Conservation (phyloP, 2,113 vertebrate genomes). For the Lasiurus borealis region DNA sequence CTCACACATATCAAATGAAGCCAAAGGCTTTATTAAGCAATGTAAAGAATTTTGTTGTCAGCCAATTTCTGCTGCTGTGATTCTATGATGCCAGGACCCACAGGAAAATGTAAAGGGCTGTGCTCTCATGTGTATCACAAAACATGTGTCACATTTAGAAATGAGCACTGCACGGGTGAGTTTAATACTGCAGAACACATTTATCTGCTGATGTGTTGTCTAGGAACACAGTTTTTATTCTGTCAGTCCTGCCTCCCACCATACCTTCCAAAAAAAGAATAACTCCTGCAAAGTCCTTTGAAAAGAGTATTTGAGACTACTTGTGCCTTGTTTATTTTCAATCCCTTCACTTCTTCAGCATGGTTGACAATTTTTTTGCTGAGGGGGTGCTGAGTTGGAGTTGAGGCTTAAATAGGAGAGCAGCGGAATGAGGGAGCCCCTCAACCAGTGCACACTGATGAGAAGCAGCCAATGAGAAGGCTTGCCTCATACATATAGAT, state of each 20-base stretch:
- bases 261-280: background rate
- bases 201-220: background rate
- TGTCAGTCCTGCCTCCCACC: background rate
- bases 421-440: background rate
- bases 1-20: conserved; percentile 31
- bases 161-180: background rate
- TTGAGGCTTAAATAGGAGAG: background rate
- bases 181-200: background rate
- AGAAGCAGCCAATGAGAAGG: background rate
- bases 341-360: background rate
- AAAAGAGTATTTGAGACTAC: background rate
- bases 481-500: background rate
- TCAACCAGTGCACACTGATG: background rate
- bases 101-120: background rate
- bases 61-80: background rate
- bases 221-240: background rate
- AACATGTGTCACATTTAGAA: background rate
- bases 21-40: background rate
- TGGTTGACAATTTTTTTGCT: background rate
- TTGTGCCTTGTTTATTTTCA: background rate
- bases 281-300: background rate
- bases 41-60: background rate
- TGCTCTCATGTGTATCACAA: background rate
- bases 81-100: background rate
- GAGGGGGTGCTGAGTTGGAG: background rate